Base-by-base conservation (phyloP, 1,140 invertebrate species). In the Melitaea cinxia region DNA sequence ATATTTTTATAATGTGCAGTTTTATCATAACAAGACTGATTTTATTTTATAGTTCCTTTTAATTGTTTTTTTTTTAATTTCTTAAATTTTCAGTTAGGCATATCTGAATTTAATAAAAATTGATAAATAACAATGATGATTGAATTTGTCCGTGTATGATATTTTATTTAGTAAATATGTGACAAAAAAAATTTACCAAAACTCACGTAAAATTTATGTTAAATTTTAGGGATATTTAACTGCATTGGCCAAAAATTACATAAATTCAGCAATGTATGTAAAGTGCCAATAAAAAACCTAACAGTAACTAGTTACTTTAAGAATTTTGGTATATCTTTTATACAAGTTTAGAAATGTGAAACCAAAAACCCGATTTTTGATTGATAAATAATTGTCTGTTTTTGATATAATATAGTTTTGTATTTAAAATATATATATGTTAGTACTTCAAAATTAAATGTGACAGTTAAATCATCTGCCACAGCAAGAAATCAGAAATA, bases 21-120 rank as follows among this genome's bases (percentile, higher is more conserved):
- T 66, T 70, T 65, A 62, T 49, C 50, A 39, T 69, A 68, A 68
- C 56, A 77, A 81, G 77, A 81, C 76, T 80, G 75, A 81, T 74
- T 75, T 80, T 76, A 35, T 53, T 78, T 75, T 69, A 47, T 64
- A 67, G 42, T 65, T 59, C 47, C 47, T 56, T 58, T 65, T 21
- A 52, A 24, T 30, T n/a, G 23, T 23, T 59, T 39, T 39, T 3
- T 39, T 2, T 33, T 33, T 33, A 9, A 5, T 17, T 17, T 42
- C 7, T 47, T 12, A 47, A 23, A 7, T 45, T 17, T 17, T 47
- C 12, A 23, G 42, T 12, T 14, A 39, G 35, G 35, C 6, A 19
- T 45, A 45, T 37, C 12, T 42, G n/a, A 39, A 39, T 6, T 37
- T 37, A 5, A 37, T n/a, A 15, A 10, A 12, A 47, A 47, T 21